Conservation (phyloP, 2,797 vertebrate species). For the Alexandromys oeconomus region DNA sequence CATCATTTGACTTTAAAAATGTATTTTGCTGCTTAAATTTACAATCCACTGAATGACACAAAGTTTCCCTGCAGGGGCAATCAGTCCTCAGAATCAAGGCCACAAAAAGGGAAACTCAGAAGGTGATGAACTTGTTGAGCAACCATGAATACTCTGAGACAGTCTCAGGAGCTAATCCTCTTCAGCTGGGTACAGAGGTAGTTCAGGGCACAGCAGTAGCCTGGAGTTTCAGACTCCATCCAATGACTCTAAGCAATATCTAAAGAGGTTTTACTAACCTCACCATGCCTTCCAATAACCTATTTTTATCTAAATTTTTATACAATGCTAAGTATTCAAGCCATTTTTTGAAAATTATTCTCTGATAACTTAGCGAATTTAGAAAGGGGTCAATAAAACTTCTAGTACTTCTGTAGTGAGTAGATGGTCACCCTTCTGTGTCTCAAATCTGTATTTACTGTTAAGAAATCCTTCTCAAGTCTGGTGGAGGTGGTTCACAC, state of each 20-base stretch:
- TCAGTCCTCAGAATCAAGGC: slow-evolving; percentile 3
- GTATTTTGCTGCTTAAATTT: slow-evolving; percentile 55
- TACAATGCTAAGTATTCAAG: background rate
- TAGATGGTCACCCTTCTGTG: background rate
- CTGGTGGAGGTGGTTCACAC: background rate
- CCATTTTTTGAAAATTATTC: slow-evolving; percentile 8
- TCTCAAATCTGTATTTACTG: background rate
- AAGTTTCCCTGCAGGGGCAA: slow-evolving; percentile 30
- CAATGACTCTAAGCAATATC: background rate
- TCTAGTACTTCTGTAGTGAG: background rate
- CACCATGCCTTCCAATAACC: background rate
- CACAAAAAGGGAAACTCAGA: slow-evolving; percentile 48
- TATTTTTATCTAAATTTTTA: background rate
- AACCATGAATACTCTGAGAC: background rate
- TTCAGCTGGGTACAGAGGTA: background rate
- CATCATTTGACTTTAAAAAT: slow-evolving; percentile 12
- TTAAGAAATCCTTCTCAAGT: background rate
- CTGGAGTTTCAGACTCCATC: slow-evolving; percentile 31
- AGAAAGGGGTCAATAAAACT: slow-evolving; percentile 36
- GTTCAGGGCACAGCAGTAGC: slow-evolving; percentile 29
- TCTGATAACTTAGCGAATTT: slow-evolving; percentile 28
- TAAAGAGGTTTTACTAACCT: background rate
- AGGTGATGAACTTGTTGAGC: background rate
- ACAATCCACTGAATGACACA: background rate
- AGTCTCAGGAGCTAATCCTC: background rate